phyloP scores from a whole-genome alignment of 1,140 invertebrate species.

The Drosophila willistoni region DNA sequence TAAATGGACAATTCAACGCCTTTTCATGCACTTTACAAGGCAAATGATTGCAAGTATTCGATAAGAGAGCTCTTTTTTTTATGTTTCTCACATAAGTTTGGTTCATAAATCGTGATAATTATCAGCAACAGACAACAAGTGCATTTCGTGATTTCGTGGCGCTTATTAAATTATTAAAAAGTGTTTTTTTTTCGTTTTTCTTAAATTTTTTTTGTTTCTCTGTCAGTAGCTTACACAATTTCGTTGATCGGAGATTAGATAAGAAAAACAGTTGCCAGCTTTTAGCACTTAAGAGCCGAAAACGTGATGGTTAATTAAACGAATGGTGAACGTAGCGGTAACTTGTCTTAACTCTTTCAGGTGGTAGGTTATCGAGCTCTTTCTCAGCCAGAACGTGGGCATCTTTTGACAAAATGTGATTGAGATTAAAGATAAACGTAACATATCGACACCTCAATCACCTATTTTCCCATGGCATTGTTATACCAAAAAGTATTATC shows the following conservation, averaged over 20 bases:
- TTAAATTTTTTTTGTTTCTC: slow-evolving; percentile 10
- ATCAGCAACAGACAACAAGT: slow-evolving; percentile 53
- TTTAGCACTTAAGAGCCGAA: slow-evolving; percentile 46
- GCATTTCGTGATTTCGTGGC: slow-evolving; percentile 64
- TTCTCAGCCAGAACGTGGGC: not conserved
- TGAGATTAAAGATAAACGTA: not conserved
- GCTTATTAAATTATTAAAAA: slow-evolving; percentile 78
- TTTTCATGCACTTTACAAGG: slow-evolving; percentile 55
- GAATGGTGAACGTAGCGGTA: slow-evolving; percentile 5
- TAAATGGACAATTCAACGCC: slow-evolving; percentile 61
- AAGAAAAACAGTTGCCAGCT: slow-evolving; percentile 34
- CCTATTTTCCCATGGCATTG: not conserved
- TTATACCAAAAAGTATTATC: no score
- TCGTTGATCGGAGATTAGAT: slow-evolving; percentile 66
- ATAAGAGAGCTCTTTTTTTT: slow-evolving; percentile 51
- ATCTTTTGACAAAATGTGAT: slow-evolving; percentile 8
- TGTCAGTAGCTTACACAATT: slow-evolving; percentile 65
- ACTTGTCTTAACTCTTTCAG: not conserved
- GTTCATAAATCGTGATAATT: slow-evolving; percentile 78
- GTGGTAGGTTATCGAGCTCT: not conserved
- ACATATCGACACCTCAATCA: not conserved
- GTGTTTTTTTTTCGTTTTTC: slow-evolving; percentile 16
- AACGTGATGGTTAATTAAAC: slow-evolving; percentile 67
- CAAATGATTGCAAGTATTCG: slow-evolving; percentile 55
- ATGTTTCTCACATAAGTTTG: slow-evolving; percentile 8